Evolutionary conservation across 2,797 vertebrate genomes (phyloP).

Genomic region (Hafferia zeledoni): DNA sequence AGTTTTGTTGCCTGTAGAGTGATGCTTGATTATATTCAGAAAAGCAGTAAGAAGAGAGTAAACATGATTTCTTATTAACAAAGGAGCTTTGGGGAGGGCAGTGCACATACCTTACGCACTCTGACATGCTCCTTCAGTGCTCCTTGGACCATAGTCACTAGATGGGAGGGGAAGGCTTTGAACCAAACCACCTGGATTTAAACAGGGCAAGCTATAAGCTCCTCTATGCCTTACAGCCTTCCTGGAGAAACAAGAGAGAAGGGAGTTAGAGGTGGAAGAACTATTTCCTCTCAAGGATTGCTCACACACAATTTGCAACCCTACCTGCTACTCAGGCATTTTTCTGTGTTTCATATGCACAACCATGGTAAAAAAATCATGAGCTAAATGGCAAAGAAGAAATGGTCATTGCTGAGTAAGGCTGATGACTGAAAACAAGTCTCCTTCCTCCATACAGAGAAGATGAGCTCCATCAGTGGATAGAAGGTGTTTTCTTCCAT

Average conservation of each 20-base stretch:
- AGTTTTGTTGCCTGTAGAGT: not conserved
- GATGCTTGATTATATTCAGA: not conserved
- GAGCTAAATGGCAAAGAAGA: not conserved
- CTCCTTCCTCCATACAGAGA: not conserved
- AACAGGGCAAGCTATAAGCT: not conserved
- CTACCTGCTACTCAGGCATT: not conserved
- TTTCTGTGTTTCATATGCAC: not conserved
- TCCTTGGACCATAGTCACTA: not conserved
- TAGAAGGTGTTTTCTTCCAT: not conserved
- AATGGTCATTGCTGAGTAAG: not conserved
- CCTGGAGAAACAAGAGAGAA: not conserved
- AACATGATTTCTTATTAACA: not conserved
- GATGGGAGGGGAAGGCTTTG: not conserved
- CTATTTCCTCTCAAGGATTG: not conserved
- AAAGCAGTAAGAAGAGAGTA: not conserved
- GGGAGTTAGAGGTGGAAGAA: accelerated
- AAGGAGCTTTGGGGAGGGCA: not conserved
- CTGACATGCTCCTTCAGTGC: not conserved
- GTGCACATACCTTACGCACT: not conserved
- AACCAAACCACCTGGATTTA: not conserved
- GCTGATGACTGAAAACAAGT: not conserved
- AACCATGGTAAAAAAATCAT: not conserved
- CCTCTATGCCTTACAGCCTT: not conserved
- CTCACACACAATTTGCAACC: accelerated
- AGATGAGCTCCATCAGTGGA: not conserved